Conservation (phyloP, 2,888 invertebrate genomes). For the Slavum lentiscoides region DNA sequence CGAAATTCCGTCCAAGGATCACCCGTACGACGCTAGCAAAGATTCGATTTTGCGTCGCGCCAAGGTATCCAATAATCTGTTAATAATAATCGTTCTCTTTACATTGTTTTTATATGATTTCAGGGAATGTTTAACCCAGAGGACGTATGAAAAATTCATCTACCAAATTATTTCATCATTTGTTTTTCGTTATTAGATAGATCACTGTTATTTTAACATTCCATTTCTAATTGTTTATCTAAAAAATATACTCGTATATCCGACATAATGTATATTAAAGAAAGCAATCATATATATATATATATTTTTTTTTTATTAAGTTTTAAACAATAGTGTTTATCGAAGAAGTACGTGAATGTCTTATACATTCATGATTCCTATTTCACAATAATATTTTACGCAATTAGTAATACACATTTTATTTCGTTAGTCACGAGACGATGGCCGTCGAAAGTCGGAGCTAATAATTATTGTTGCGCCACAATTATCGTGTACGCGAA, state of each 20-base stretch:
- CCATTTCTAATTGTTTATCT: constrained; percentile 41
- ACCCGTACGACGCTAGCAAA: constrained; percentile 96
- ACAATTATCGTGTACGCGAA: too few species aligned
- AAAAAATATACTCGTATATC: constrained; percentile 29
- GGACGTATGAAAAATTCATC: constrained; percentile 63
- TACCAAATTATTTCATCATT: constrained; percentile 34
- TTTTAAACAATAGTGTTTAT: background rate
- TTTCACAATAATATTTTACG: background rate
- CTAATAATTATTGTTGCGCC: too few species aligned
- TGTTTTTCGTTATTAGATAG: constrained; percentile 43
- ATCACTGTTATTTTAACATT: constrained; percentile 48
- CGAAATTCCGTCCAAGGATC: constrained; percentile 97
- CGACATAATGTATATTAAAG: constrained; percentile 13
- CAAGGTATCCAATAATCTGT: constrained; percentile 65
- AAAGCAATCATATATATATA: background rate
- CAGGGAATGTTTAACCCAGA: constrained; percentile 89
- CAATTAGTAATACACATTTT: too few species aligned
- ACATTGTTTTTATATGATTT: constrained; percentile 60
- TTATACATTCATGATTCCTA: background rate
- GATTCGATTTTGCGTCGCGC: constrained; percentile 95
- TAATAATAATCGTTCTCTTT: background rate
- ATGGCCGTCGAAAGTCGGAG: too few species aligned
- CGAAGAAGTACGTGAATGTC: background rate
- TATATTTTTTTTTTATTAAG: constrained; percentile 15
- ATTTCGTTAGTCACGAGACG: too few species aligned